A percentile compares a stretch with the other conserved stretches of the same genome.
Conservation (phyloP, 2,888 invertebrate genomes). For the Pollenia griseotomentosa region DNA sequence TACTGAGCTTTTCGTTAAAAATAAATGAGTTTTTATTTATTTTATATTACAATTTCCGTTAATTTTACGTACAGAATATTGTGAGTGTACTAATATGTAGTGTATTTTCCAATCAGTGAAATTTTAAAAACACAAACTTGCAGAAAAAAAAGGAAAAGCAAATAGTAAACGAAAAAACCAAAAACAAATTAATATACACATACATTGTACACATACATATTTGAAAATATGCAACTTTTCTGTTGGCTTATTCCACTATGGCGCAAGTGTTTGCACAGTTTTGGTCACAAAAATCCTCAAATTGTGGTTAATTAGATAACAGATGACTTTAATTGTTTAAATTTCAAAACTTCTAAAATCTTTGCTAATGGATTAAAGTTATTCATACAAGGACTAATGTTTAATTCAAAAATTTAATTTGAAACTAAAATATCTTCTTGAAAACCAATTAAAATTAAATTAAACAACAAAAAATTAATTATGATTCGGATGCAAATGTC, state of each 20-base stretch:
- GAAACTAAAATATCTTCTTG: too few species aligned
- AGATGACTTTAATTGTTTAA: neutral
- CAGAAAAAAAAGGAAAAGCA: neutral
- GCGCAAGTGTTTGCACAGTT: constrained; percentile 12
- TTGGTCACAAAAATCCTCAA: constrained; percentile 4
- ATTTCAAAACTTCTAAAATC: neutral
- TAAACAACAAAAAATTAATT: too few species aligned
- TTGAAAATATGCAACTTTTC: neutral
- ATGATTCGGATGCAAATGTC: too few species aligned
- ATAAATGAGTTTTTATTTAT: too few species aligned
- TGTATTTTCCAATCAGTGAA: constrained; percentile 34
- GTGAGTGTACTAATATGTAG: neutral
- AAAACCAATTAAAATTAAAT: too few species aligned
- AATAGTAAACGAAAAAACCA: neutral
- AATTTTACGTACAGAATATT: too few species aligned
- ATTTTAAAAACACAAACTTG: constrained; percentile 4
- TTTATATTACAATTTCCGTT: too few species aligned
- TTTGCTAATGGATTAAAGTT: neutral
- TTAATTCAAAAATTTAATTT: too few species aligned
- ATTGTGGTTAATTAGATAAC: constrained; percentile 1
- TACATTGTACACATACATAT: neutral
- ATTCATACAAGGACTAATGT: too few species aligned
- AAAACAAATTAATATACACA: neutral
- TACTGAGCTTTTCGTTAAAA: too few species aligned
- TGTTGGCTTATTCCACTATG: constrained; percentile 4